Conservation (phyloP, 2,113 vertebrate genomes). For the Oreotrochilus melanogaster region DNA sequence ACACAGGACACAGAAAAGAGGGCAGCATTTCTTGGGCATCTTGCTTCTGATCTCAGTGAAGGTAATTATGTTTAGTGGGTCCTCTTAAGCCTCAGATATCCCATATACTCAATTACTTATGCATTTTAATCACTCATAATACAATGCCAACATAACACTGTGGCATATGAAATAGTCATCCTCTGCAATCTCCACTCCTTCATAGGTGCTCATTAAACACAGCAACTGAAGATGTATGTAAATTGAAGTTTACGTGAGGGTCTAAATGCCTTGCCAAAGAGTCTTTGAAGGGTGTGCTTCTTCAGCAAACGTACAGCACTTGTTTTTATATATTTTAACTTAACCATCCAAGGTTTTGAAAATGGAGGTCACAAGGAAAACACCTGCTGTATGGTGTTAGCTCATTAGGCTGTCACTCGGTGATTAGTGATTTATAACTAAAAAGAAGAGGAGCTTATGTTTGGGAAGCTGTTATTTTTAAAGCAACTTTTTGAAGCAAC, state of each 20-base stretch:
- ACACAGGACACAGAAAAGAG: neutral
- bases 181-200: accelerated
- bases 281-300: neutral
- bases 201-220: neutral
- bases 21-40: neutral
- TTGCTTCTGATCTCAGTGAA: neutral
- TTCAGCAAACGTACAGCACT: neutral
- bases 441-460: neutral
- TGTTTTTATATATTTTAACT: neutral
- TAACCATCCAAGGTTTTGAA: neutral
- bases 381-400: neutral
- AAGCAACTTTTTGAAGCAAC: neutral
- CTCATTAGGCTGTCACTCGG: neutral
- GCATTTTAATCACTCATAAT: neutral
- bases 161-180: neutral
- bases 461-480: neutral
- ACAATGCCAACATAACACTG: neutral
- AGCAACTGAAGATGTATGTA: neutral
- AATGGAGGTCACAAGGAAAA: neutral
- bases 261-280: neutral
- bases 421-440: neutral
- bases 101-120: neutral
- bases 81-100: neutral
- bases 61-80: neutral
- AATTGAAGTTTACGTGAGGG: neutral